Base-by-base conservation (phyloP, 2,113 vertebrate genomes). In the Archocentrus centrarchus region DNA sequence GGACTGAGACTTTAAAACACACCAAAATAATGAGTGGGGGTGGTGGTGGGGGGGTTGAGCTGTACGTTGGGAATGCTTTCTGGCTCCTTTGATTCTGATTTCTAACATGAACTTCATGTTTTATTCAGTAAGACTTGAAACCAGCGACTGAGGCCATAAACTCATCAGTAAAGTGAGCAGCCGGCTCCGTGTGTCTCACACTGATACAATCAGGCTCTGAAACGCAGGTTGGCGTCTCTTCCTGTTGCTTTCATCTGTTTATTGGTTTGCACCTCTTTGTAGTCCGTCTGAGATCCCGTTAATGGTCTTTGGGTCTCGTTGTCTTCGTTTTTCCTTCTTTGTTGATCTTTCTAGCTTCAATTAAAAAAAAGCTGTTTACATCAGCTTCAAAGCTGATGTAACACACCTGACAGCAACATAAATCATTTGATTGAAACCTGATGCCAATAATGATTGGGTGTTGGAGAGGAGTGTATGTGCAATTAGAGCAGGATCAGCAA, bases 91-190 rank as follows among this genome's bases (percentile, higher is more conserved):
- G 55, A 70, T 10, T 70, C 30, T 70, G 50, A 70, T 70, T 70
- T 32, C 3, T 15, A 70, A 70, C 30, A 70, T 70, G 44, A 70
- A 41, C 66, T 50, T 50, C 41, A 70, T 70, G 66, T 70, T 70
- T 70, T 70, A 53, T 32, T 70, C 44, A 70, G 44, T 70, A 47
- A 53, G 24, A 70, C 44, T 53, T 70, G 44, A 70, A 53, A 70
- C 66, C 41, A 30, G 64, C 15, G 1, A 50, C 64, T 18, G 64
- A 70, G 50, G 35, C 64, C 66, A 53, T 32, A 70, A 70, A 70
- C 24, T 70, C 66, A 70, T 70, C 66, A 53, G 41, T 24, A 32
- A 70, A 47, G 66, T 70, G 66, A 70, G 10, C 24, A 53, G 41
- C 7, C 15, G 66, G 44, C 44, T 70, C 44, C 6, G 35, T 35